phyloP scores from a whole-genome alignment of 2,888 invertebrate genomes.

The Tuberolachnus salignus region DNA sequence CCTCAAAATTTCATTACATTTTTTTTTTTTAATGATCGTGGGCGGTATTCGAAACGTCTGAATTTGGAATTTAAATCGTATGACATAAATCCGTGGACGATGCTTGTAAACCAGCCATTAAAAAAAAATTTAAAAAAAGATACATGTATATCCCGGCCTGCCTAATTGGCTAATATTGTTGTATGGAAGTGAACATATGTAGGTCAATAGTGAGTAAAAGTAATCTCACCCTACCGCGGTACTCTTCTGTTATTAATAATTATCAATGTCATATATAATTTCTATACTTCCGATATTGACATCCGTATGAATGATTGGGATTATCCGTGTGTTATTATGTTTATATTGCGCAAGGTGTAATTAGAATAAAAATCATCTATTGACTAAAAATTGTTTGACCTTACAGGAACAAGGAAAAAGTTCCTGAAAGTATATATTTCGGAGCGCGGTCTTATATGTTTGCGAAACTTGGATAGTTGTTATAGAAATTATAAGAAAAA shows the following conservation, averaged over 20 bases:
- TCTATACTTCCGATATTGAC: conserved; percentile 1
- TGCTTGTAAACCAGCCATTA: conserved; percentile 24
- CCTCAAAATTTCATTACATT: conserved; percentile 31
- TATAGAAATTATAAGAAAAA: too few relatives aligned
- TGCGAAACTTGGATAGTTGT: too few relatives aligned
- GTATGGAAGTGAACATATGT: conserved; percentile 34
- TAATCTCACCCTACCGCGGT: conserved; percentile 6
- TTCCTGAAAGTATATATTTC: too few relatives aligned
- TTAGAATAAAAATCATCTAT: too few relatives aligned
- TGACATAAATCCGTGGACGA: conserved; percentile 17
- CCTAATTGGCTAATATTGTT: conserved; percentile 36
- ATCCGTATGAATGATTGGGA: not conserved
- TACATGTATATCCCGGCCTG: not conserved
- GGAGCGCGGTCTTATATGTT: too few relatives aligned
- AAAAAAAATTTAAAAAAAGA: conserved; percentile 27
- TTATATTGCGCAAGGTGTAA: too few relatives aligned
- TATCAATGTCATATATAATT: not conserved
- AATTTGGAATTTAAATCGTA: conserved; percentile 36
- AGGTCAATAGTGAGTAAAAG: conserved; percentile 38
- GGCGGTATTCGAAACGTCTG: not conserved
- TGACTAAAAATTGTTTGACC: too few relatives aligned
- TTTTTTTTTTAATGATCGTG: conserved; percentile 19
- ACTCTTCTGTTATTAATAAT: conserved; percentile 6
- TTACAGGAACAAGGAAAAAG: too few relatives aligned
- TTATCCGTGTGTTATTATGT: not conserved